phyloP scores from a whole-genome alignment of 1,140 invertebrate genomes.

The Phymastichus coffea region DNA sequence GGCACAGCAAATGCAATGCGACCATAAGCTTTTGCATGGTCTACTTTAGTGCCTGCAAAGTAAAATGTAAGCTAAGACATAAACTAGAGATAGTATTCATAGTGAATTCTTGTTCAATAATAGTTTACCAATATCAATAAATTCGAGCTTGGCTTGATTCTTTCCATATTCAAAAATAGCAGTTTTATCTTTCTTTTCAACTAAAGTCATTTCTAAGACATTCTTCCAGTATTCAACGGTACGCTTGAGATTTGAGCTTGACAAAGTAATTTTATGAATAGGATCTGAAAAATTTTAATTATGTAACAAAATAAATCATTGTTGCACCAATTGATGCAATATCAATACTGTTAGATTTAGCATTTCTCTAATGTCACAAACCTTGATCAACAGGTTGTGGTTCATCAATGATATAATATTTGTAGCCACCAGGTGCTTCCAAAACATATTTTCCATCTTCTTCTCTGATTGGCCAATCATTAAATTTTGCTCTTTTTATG shows the following conservation, averaged over 20 bases:
- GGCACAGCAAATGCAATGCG: slow-evolving; percentile 93
- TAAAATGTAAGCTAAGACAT: too few species aligned
- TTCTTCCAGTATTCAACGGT: slow-evolving; percentile 84
- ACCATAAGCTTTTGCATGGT: slow-evolving; percentile 91
- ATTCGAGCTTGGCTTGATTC: slow-evolving; percentile 75
- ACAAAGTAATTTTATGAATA: slow-evolving; percentile 77
- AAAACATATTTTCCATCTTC: slow-evolving; percentile 63
- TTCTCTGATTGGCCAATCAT: slow-evolving; percentile 67
- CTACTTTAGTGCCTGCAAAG: slow-evolving; percentile 63
- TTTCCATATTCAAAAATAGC: slow-evolving; percentile 71
- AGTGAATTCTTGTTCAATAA: background rate
- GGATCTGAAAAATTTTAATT: too few species aligned
- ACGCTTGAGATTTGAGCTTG: slow-evolving; percentile 73
- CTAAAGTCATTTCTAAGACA: slow-evolving; percentile 73
- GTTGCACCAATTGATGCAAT: background rate
- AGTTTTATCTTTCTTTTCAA: slow-evolving; percentile 61
- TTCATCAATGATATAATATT: slow-evolving; percentile 78
- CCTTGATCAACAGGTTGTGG: slow-evolving; percentile 65
- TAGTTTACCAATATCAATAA: slow-evolving; percentile 66
- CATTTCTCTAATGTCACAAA: slow-evolving; percentile 24
- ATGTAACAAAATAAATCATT: slow-evolving; percentile 20
- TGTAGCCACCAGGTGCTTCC: slow-evolving; percentile 88
- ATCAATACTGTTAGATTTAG: background rate
- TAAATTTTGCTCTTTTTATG: slow-evolving; percentile 69
- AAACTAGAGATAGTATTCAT: too few species aligned